A percentile compares a stretch with the other conserved stretches of the same genome.
Conservation (phyloP, 2,797 vertebrate genomes). For the Phoxinus dragarum region DNA sequence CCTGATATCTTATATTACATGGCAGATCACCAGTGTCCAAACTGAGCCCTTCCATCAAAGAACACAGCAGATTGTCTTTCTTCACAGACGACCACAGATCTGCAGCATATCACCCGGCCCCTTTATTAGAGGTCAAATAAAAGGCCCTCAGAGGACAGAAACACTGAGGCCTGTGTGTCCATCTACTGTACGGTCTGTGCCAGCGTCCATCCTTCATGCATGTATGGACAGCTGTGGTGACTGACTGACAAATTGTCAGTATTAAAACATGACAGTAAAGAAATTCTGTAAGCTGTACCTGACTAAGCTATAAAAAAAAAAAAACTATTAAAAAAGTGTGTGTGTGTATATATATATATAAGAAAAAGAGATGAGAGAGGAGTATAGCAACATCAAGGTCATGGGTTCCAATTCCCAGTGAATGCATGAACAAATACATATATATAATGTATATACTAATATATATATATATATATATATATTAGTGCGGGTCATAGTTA, state of each 20-base stretch:
- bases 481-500: too few species aligned
- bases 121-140: conserved; percentile 32
- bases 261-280: neutral
- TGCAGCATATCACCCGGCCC: neutral
- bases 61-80: neutral
- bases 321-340: too few species aligned
- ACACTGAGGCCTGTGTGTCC: conserved; percentile 74
- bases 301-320: neutral
- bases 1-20: neutral
- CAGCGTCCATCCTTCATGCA: conserved; percentile 57
- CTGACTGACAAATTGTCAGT: neutral
- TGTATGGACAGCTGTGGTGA: conserved; percentile 12
- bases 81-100: neutral
- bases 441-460: too few species aligned
- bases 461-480: too few species aligned
- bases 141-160: conserved; percentile 36
- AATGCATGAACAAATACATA: too few species aligned
- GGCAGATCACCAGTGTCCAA: neutral
- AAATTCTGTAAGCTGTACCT: neutral
- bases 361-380: too few species aligned
- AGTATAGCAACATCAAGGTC: too few species aligned
- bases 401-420: too few species aligned
- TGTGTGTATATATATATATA: too few species aligned
- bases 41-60: neutral
- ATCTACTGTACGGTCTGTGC: conserved; percentile 63